Base-by-base conservation (phyloP, 1,140 invertebrate species). In the Drosophila tsacasi region DNA sequence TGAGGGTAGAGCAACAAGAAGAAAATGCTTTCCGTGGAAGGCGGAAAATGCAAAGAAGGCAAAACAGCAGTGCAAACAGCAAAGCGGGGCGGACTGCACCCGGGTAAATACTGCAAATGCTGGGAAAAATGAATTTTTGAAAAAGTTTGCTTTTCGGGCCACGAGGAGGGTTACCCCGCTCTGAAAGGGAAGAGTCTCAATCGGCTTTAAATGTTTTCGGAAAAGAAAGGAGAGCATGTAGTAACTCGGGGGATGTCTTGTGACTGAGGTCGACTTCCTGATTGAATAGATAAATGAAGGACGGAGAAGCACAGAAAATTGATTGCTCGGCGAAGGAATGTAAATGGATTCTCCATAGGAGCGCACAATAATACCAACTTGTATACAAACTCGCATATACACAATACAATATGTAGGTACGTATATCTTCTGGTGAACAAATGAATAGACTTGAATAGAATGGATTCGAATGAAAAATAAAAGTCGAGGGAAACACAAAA, bases 261-360 rank as follows among this genome's bases (percentile, higher is more conserved):
- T 69, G 81, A 80, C 77, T 69, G 76, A 79, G 73, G 81, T 74
- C 68, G 77, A 81, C 67, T 84, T 60, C 69, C 77, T 80, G 80
- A 83, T 86, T 89, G 83, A 86, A 83, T 80, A 76, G 74, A 78
- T 78, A 78, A 78, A 50, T 69, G 57, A 69, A 42, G 74, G 55
- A 77, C 37, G 47, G 57, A 32, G 69, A 61, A 55, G 58, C 65
- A 62, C 57, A 54, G 74, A 69, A 69, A 78, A 78, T 52, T 78
- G 75, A 77, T 77, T 76, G 62, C 74, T 60, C 30, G 73, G 13
- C 49, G 47, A 67, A 60, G 74, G 55, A 60, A 74, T 74, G 66
- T 61, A 50, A 72, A 72, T 72, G 64, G 72, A 39, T 66, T 76
- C 54, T 35, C 47, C 52, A 67, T 61, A 30, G n/a, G 21, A 40